Base-by-base conservation (phyloP, 2,888 invertebrate genomes). In the Aelia acuminata region DNA sequence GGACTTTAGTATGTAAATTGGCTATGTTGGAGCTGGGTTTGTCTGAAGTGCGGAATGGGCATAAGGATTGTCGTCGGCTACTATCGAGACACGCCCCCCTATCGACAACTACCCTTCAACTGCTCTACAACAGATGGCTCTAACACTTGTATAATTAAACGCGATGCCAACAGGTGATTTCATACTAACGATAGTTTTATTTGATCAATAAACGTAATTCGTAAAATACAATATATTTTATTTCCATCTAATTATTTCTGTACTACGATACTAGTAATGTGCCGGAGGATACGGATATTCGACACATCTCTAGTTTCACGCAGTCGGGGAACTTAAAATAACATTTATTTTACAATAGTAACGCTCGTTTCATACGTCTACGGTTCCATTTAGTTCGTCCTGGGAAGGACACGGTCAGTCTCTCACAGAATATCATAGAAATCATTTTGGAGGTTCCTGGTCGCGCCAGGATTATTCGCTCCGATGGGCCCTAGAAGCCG, bases 1-100 rank as follows among this genome's bases (percentile, higher is more conserved):
- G 39, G 80, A 80, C 11, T 80, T 80, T 39, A 80, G 18, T 80
- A 80, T 80, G 80, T 39, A 80, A 43, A 80, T 80, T 80, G 80
- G 39, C 80, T 10, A n/a, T 80, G 80, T 80, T n/a, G 39, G 31
- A 43, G 0, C 22, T 1, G 39, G n/a, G 39, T 39, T 43, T 43
- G 43, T 43, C 7, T 43, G 43, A 43, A 43, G 43, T 43, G 43
- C 10, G 43, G 43, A 43, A 43, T 43, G 43, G 43, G 43, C 43
- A 4, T 43, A n/a, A n/a, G 39, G 8, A 18, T 43, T 80, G 80
- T 80, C 13, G 43, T n/a, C 80, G n/a, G n/a, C n/a, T 43, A 13
- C 22, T 10, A 39, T 39, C 3, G 31, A 43, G 80, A 10, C 80
- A 80, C 43, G 43, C 80, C 75, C 75, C n/a, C 35, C 35, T 43